Conservation (phyloP, 2,113 vertebrate genomes). For the Odocoileus hemionus region DNA sequence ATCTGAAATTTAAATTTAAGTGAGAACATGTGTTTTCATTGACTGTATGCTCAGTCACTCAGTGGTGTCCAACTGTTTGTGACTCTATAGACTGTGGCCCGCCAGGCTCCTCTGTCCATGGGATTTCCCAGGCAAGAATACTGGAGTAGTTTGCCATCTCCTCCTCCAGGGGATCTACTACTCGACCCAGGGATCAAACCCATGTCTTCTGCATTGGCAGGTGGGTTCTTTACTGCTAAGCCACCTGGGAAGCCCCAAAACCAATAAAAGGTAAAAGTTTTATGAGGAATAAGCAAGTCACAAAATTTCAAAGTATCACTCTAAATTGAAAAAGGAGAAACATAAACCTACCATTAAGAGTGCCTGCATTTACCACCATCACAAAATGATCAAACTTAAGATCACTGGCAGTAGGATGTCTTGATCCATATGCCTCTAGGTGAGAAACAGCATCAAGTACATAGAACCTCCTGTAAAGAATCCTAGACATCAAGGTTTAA, state of each 20-base stretch:
- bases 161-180: not conserved
- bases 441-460: not conserved
- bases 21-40: not conserved
- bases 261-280: not conserved
- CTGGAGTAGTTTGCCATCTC: not conserved
- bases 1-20: constrained; percentile 32
- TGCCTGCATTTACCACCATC: not conserved
- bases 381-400: not conserved
- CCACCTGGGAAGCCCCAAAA: not conserved
- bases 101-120: not conserved
- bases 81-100: not conserved
- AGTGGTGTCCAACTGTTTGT: not conserved
- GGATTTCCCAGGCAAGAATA: not conserved
- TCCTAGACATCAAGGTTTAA: not conserved
- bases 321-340: not conserved
- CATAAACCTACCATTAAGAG: not conserved
- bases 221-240: not conserved
- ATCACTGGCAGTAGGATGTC: not conserved
- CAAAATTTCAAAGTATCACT: not conserved
- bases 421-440: not conserved
- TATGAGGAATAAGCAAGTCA: not conserved
- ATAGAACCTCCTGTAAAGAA: not conserved
- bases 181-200: not conserved
- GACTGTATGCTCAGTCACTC: not conserved
- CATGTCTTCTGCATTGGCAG: not conserved